Percentiles rank a stretch among this genome's conserved stretches.
These are phyloP conservation scores for Adoxophyes honmai DNA, from an alignment of 1,140 invertebrate genomes.

Conservation along the genomic window DNA sequence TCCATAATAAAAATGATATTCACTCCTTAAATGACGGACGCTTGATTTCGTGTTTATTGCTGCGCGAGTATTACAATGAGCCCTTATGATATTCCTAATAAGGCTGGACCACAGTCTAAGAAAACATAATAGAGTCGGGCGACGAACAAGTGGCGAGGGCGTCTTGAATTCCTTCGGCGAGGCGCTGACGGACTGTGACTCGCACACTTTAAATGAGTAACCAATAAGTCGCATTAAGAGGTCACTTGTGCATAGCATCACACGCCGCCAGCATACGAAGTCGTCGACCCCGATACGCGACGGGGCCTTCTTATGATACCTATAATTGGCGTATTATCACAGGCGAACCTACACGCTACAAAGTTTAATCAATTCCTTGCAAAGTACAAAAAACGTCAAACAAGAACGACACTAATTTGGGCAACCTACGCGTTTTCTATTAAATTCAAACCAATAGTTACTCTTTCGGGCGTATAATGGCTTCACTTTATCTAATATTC, in stretches of 20 bases:
- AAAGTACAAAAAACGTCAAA: no score
- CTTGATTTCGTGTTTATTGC: constrained; percentile 44
- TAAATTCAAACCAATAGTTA: constrained; percentile 45
- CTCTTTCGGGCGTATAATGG: constrained; percentile 67
- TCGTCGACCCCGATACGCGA: constrained; percentile 66
- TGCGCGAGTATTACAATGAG: constrained; percentile 30
- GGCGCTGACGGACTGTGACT: background rate
- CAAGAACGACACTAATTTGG: no score
- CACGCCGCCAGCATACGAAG: constrained; percentile 61
- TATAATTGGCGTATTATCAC: constrained; percentile 19
- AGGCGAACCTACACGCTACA: no score
- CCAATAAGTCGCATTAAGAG: constrained; percentile 72
- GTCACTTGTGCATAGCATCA: constrained; percentile 64
- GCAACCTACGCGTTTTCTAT: constrained; percentile 15
- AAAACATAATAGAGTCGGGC: constrained; percentile 1
- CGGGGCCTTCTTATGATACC: constrained; percentile 49
- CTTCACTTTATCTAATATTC: constrained; percentile 68
- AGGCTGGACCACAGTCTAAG: constrained; percentile 23
- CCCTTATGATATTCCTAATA: constrained; percentile 42
- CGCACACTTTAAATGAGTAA: constrained; percentile 63
- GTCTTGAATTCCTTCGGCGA: background rate
- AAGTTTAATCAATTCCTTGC: no score
- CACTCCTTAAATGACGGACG: constrained; percentile 26
- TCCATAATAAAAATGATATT: constrained; percentile 37
- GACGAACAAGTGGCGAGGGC: background rate